These are phyloP conservation scores for Drosophila funebris DNA, from an alignment of 1,140 invertebrate genomes.

Conservation along the genomic window DNA sequence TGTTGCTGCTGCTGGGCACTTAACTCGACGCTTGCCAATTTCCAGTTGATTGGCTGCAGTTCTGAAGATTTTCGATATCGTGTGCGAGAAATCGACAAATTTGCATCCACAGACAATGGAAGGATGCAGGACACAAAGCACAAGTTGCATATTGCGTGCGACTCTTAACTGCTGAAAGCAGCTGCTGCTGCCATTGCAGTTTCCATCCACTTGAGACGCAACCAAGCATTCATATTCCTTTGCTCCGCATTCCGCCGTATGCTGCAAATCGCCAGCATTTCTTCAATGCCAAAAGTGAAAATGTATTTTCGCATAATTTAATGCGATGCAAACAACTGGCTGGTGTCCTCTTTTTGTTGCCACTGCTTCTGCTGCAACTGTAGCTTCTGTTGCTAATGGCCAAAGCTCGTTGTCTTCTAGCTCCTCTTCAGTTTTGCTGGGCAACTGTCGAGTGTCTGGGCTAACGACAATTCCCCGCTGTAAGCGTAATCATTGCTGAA, in stretches of 20 bases:
- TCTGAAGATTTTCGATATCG: slow-evolving; percentile 79
- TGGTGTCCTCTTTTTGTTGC: slow-evolving; percentile 3
- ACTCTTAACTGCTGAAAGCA: slow-evolving; percentile 43
- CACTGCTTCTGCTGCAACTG: neutral
- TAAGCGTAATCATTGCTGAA: slow-evolving; percentile 70
- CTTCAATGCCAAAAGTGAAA: slow-evolving; percentile 57
- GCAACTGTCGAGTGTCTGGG: slow-evolving; percentile 21
- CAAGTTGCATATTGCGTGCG: slow-evolving; percentile 30
- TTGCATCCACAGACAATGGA: slow-evolving; percentile 57
- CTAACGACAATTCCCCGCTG: slow-evolving; percentile 59
- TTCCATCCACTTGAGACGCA: slow-evolving; percentile 23
- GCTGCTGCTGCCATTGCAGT: slow-evolving; percentile 28
- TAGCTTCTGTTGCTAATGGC: slow-evolving; percentile 46
- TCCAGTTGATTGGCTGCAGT: slow-evolving; percentile 81
- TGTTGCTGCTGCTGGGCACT: slow-evolving; percentile 54
- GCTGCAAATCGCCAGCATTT: slow-evolving; percentile 53
- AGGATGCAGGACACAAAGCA: slow-evolving; percentile 10
- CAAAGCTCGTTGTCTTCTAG: neutral
- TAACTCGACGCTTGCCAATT: slow-evolving; percentile 70
- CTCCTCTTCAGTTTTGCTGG: slow-evolving; percentile 18
- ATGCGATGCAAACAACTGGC: slow-evolving; percentile 33
- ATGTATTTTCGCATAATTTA: slow-evolving; percentile 78
- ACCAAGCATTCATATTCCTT: slow-evolving; percentile 39
- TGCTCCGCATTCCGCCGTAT: slow-evolving; percentile 34
- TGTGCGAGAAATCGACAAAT: slow-evolving; percentile 66